Conservation (phyloP, 2,113 vertebrate genomes). For the Bettongia penicillata region DNA sequence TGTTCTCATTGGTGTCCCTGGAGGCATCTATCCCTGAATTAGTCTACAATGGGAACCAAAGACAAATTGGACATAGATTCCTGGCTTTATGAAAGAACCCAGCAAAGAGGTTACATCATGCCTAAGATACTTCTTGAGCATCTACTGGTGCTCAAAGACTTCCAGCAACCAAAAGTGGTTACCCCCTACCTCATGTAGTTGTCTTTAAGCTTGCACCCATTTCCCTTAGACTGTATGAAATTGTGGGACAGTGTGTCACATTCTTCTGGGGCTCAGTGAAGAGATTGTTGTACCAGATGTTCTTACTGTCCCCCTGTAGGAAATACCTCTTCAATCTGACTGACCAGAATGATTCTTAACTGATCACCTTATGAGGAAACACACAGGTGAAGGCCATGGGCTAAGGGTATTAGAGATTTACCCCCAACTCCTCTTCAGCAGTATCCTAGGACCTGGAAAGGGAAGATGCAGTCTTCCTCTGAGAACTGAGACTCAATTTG, state of each 20-base stretch:
- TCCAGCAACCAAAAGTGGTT: no score
- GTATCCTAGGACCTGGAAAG: background rate
- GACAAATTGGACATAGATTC: background rate
- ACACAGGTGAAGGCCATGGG: background rate
- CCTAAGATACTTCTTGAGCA: no score
- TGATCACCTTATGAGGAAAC: background rate
- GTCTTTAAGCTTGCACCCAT: background rate
- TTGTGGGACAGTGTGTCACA: background rate
- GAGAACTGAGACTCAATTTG: background rate
- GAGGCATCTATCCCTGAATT: background rate
- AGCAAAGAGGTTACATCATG: no score
- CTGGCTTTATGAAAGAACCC: background rate
- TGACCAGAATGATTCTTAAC: background rate
- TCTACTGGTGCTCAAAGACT: no score
- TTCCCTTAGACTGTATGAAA: background rate
- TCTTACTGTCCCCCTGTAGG: background rate
- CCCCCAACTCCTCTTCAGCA: background rate
- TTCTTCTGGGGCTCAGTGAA: background rate
- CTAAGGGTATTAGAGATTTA: background rate
- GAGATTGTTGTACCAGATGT: background rate
- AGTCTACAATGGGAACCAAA: background rate
- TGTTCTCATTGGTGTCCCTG: background rate
- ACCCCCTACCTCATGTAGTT: background rate
- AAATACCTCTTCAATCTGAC: background rate
- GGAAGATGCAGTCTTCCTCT: background rate